These are phyloP conservation scores for Pipistrellus kuhlii DNA, from an alignment of 2,797 vertebrate species.

Conservation along the genomic window DNA sequence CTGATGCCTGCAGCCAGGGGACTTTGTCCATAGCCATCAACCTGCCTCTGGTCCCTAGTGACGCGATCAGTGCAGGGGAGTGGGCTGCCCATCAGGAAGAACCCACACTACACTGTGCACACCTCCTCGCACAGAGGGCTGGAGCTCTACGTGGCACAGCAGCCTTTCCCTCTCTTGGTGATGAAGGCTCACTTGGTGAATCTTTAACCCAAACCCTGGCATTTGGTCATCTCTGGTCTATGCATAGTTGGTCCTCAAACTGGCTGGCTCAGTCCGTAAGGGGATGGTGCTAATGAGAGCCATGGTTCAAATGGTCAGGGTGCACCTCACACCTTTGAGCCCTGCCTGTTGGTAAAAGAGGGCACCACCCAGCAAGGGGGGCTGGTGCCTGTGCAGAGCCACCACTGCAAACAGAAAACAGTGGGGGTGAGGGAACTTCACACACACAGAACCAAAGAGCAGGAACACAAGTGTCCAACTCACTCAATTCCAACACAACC, in stretches of 20 bases:
- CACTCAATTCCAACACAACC: background rate
- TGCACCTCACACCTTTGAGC: background rate
- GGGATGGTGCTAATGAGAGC: background rate
- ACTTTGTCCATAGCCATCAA: background rate
- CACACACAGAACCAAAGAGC: background rate
- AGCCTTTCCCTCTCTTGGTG: background rate
- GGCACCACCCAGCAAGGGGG: background rate
- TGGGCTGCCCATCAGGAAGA: too few relatives aligned
- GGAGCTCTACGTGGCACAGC: background rate
- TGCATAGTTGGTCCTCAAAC: background rate
- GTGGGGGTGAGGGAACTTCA: background rate
- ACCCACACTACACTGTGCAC: too few relatives aligned
- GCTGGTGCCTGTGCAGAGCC: background rate
- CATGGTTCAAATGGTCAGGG: background rate
- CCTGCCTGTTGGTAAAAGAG: background rate
- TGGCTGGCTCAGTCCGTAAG: constrained; percentile 27
- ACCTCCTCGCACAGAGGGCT: background rate
- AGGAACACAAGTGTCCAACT: background rate
- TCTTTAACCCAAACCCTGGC: background rate
- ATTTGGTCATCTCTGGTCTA: background rate
- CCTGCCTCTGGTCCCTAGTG: too few relatives aligned
- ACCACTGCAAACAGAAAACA: background rate
- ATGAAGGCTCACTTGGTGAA: background rate
- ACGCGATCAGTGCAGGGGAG: too few relatives aligned
- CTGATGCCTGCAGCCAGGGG: background rate